Evolutionary conservation across 2,888 invertebrate species (phyloP).

Genomic region (Rotaria macrura): DNA sequence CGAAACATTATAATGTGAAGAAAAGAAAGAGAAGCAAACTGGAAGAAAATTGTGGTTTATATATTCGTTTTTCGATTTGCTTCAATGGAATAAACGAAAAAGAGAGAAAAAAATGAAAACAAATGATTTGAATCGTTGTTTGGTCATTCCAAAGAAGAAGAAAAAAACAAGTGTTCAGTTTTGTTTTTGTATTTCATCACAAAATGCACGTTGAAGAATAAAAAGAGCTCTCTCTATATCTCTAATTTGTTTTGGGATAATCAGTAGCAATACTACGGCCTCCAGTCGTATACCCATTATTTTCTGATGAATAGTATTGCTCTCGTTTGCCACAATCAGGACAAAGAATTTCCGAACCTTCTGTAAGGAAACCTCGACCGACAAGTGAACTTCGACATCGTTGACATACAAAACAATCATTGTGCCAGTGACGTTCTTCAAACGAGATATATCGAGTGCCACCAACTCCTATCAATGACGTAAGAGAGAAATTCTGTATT

Average conservation of each 20-base stretch:
- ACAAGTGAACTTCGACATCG: conserved; percentile 87
- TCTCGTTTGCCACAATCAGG: conserved; percentile 70
- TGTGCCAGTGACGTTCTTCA: conserved; percentile 99
- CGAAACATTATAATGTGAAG: not conserved
- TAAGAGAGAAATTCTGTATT: not conserved
- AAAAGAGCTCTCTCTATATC: not conserved
- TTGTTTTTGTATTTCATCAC: not conserved
- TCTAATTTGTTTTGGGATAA: not conserved
- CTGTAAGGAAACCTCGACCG: conserved; percentile 96
- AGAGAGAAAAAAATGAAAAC: not conserved
- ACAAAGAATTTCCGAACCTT: conserved; percentile 90
- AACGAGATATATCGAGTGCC: conserved; percentile 98
- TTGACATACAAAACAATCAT: conserved; percentile 90
- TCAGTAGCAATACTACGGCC: not conserved
- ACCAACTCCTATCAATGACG: conserved; percentile 66
- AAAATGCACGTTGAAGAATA: not conserved
- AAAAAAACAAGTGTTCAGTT: not conserved
- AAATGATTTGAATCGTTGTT: not conserved
- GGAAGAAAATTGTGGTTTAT: not conserved
- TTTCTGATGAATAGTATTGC: not conserved
- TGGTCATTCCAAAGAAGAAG: not conserved
- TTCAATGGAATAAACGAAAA: not conserved
- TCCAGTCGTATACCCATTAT: not conserved
- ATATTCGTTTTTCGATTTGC: not conserved
- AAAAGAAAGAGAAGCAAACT: not conserved